These are phyloP conservation scores for Paramormyrops hopkinsi DNA, from an alignment of 2,797 vertebrate species.

Conservation along the genomic window DNA sequence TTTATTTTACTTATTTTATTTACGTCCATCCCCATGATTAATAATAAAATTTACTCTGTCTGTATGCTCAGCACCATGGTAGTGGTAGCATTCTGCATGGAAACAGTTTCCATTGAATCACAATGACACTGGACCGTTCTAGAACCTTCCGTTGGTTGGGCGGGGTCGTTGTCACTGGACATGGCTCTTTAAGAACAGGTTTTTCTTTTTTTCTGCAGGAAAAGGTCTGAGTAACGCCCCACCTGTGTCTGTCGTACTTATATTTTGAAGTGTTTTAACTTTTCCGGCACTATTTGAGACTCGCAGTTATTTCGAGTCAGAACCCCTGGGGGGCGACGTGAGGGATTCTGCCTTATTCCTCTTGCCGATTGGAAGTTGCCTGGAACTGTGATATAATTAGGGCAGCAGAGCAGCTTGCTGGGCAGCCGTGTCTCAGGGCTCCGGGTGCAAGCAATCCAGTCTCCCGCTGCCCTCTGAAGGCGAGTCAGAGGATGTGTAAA, in stretches of 20 bases:
- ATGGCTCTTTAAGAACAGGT: neutral
- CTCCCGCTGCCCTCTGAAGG: neutral
- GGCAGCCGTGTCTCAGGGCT: neutral
- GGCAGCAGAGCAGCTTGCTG: neutral
- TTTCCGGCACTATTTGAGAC: neutral
- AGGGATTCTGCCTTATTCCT: neutral
- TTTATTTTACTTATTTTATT: neutral
- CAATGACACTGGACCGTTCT: neutral
- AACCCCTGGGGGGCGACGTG: neutral
- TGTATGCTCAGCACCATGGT: neutral
- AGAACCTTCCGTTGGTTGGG: neutral
- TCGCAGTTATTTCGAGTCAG: neutral
- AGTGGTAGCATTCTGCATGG: neutral
- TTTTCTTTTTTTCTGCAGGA: neutral
- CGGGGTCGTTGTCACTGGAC: neutral
- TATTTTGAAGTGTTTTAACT: neutral
- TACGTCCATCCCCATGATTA: neutral
- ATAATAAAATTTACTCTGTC: neutral
- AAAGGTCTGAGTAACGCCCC: neutral
- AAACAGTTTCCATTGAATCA: neutral
- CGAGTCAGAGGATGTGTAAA: neutral
- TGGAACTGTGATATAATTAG: neutral
- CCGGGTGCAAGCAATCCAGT: neutral
- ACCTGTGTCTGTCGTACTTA: neutral
- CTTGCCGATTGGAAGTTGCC: neutral